A percentile compares a stretch with the other conserved stretches of the same genome.
These are phyloP conservation scores for Crematogaster levior DNA, from an alignment of 2,888 invertebrate species.

Conservation along the genomic window DNA sequence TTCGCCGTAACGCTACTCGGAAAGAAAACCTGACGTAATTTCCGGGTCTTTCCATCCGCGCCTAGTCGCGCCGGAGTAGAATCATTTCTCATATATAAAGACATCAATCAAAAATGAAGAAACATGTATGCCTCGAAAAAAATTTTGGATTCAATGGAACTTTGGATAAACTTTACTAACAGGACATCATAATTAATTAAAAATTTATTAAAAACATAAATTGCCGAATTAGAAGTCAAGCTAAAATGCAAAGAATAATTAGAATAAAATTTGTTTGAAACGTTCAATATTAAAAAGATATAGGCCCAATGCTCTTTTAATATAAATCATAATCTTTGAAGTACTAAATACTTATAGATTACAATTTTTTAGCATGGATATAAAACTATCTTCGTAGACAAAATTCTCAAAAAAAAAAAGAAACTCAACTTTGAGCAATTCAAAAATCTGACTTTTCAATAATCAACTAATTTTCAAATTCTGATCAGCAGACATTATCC, in stretches of 20 bases:
- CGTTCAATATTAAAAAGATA: neutral
- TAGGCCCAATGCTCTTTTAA: neutral
- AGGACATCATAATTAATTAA: conserved; percentile 2
- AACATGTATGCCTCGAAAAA: neutral
- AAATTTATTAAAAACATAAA: neutral
- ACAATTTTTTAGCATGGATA: neutral
- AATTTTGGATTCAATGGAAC: too few species aligned
- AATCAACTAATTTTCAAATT: neutral
- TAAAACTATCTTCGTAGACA: neutral
- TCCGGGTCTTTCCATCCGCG: conserved; percentile 63
- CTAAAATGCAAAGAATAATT: neutral
- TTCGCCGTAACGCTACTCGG: conserved; percentile 50
- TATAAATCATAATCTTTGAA: neutral
- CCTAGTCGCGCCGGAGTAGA: neutral
- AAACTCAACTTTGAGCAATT: neutral
- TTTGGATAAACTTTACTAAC: neutral
- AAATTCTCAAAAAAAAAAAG: neutral
- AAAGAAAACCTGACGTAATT: conserved; percentile 71
- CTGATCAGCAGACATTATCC: neutral
- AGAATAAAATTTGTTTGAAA: neutral
- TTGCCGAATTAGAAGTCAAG: neutral
- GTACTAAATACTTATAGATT: neutral
- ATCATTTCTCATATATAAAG: neutral
- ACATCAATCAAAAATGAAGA: neutral
- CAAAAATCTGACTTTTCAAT: neutral